phyloP scores from a whole-genome alignment of 2,113 vertebrate species.

The Polypterus bichir region DNA sequence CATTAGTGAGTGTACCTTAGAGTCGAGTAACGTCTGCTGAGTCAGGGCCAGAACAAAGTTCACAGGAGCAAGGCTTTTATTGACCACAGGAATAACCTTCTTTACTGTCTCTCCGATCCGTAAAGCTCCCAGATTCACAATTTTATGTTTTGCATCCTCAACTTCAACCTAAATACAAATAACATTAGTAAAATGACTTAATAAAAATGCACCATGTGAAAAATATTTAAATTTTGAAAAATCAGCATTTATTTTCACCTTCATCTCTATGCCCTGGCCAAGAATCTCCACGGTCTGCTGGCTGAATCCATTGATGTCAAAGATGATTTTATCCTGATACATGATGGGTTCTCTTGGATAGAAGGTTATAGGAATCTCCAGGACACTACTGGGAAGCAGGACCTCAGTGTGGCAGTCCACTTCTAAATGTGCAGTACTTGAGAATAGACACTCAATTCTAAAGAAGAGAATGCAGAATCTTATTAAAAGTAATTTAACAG shows the following conservation, averaged over 20 bases:
- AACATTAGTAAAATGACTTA: not conserved
- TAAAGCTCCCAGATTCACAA: constrained; percentile 60
- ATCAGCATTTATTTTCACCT: constrained; percentile 46
- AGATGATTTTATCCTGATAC: constrained; percentile 59
- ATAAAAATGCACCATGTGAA: not conserved
- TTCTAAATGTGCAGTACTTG: constrained; percentile 45
- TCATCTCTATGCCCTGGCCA: constrained; percentile 66
- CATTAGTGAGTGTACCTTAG: constrained; percentile 40
- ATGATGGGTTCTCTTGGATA: constrained; percentile 47
- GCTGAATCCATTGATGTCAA: constrained; percentile 59
- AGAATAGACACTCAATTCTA: constrained; percentile 65
- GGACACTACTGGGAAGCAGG: constrained; percentile 44
- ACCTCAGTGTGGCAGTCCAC: constrained; percentile 40
- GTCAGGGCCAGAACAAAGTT: constrained; percentile 43
- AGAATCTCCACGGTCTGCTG: constrained; percentile 51
- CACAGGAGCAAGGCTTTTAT: constrained; percentile 50
- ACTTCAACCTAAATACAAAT: constrained; percentile 49
- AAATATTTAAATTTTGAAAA: not conserved
- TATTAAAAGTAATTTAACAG: not conserved
- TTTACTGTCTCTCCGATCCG: constrained; percentile 48
- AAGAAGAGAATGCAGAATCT: constrained; percentile 2
- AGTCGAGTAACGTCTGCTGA: constrained; percentile 37
- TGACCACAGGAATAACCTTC: constrained; percentile 52
- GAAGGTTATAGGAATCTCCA: constrained; percentile 61
- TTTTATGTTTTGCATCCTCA: constrained; percentile 48